Conservation (phyloP, 2,113 vertebrate genomes). For the Trichechus manatus region DNA sequence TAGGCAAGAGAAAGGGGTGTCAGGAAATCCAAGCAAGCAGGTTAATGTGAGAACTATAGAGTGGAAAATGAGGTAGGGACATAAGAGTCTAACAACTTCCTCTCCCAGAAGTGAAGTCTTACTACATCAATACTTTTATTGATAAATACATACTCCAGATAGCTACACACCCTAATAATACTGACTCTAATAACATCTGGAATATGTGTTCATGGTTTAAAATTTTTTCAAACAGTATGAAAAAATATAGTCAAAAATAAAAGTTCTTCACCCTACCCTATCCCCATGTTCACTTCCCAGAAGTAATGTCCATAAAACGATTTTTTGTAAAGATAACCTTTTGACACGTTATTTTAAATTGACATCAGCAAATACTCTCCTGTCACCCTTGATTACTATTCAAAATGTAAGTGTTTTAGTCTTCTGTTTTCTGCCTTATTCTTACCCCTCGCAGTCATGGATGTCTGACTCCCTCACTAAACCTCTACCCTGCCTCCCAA, state of each 20-base stretch:
- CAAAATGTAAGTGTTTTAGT: not conserved
- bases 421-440: not conserved
- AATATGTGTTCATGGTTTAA: not conserved
- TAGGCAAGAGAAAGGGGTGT: not conserved
- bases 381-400: not conserved
- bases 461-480: not conserved
- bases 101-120: not conserved
- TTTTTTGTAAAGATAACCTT: conserved; percentile 5
- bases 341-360: not conserved
- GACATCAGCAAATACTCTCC: not conserved
- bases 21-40: not conserved
- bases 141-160: not conserved
- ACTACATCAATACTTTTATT: not conserved
- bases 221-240: conserved; percentile 4
- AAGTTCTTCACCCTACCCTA: not conserved
- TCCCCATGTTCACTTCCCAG: not conserved
- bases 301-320: not conserved
- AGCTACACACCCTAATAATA: not conserved
- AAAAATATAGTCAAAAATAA: conserved; percentile 10
- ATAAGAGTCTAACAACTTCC: not conserved
- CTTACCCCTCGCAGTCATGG: not conserved
- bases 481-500: not conserved
- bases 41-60: not conserved
- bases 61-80: not conserved
- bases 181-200: not conserved